A percentile compares a stretch with the other conserved stretches of the same genome.
phyloP scores from a whole-genome alignment of 2,888 invertebrate species.

The Heliconius cydno region DNA sequence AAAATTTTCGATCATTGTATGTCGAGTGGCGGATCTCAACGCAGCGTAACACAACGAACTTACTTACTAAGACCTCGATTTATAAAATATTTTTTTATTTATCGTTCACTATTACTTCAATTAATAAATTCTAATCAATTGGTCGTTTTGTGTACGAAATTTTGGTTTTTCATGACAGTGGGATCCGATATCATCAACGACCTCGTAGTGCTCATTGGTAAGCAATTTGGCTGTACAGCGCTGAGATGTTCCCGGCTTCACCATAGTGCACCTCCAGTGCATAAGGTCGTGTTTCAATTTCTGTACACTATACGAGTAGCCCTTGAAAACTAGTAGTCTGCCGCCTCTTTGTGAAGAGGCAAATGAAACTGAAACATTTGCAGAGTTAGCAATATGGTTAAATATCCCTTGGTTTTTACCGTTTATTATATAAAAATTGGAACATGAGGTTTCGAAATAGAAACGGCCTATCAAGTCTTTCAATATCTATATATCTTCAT shows the following conservation, averaged over 20 bases:
- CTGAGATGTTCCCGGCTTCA: constrained; percentile 58
- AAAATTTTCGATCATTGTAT: no score
- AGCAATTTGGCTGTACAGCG: constrained; percentile 63
- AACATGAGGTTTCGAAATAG: neutral
- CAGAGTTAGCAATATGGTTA: neutral
- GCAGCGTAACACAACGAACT: neutral
- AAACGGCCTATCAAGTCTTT: neutral
- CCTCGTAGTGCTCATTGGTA: constrained; percentile 54
- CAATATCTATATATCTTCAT: neutral
- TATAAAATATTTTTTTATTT: neutral
- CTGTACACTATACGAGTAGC: constrained; percentile 62
- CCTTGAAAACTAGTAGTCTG: constrained; percentile 60
- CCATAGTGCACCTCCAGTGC: constrained; percentile 68
- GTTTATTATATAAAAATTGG: neutral
- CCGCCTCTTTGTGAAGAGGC: constrained; percentile 67
- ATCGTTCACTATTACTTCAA: neutral
- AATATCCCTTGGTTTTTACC: neutral
- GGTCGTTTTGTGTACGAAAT: constrained; percentile 51
- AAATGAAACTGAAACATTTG: constrained; percentile 61
- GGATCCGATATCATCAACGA: constrained; percentile 52
- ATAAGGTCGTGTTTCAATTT: constrained; percentile 52
- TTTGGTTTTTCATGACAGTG: constrained; percentile 62
- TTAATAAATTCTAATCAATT: constrained; percentile 36
- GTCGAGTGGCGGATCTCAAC: neutral
- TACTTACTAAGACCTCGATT: neutral